Percentiles rank a stretch among this genome's conserved stretches.
These are phyloP conservation scores for Pelvicachromis taeniatus DNA, from an alignment of 2,113 vertebrate genomes.

Conservation along the genomic window DNA sequence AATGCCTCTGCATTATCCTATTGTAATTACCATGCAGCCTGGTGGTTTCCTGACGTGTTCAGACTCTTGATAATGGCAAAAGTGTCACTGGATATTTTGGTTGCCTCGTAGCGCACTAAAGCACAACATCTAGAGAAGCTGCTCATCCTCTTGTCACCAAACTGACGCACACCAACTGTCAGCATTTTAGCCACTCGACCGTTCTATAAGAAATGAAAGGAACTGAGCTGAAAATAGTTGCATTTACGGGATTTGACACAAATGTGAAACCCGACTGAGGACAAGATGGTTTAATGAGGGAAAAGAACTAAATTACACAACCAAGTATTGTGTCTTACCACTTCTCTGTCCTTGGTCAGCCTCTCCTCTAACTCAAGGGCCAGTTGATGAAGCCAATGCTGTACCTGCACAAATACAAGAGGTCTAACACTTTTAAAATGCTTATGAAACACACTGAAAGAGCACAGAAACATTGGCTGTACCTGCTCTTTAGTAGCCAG, in stretches of 20 bases:
- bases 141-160: slow-evolving; percentile 73
- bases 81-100: slow-evolving; percentile 83
- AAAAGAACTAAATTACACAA: not conserved
- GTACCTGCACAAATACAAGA: slow-evolving; percentile 74
- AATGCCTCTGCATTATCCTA: not conserved
- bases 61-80: slow-evolving; percentile 86
- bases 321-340: slow-evolving; percentile 71
- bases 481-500: slow-evolving; percentile 85
- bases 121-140: slow-evolving; percentile 85
- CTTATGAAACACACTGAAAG: not conserved
- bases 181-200: slow-evolving; percentile 84
- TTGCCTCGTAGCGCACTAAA: slow-evolving; percentile 82
- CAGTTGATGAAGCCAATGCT: slow-evolving; percentile 91
- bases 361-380: slow-evolving; percentile 91
- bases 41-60: slow-evolving; percentile 82
- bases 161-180: slow-evolving; percentile 80
- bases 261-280: not conserved
- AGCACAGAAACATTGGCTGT: not conserved
- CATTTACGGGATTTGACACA: not conserved
- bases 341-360: slow-evolving; percentile 85
- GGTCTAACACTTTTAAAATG: not conserved
- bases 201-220: slow-evolving; percentile 74
- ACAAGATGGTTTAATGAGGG: not conserved
- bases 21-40: slow-evolving; percentile 81
- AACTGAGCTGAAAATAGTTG: not conserved